phyloP scores from a whole-genome alignment of 1,140 invertebrate species.

The Fragariocoptes setiger region DNA sequence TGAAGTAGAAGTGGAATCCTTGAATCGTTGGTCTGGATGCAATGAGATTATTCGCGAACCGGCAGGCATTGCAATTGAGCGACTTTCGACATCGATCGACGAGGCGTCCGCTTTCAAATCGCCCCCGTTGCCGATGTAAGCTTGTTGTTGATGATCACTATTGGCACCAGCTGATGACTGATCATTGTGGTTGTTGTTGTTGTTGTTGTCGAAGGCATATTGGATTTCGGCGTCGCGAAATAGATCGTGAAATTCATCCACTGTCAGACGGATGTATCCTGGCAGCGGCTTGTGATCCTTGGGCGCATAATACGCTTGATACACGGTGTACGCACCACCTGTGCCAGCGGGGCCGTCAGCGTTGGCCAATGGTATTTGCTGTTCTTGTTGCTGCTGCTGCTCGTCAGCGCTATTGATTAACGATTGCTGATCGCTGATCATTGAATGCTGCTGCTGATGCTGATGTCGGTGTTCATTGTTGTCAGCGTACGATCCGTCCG shows the following conservation, averaged over 20 bases:
- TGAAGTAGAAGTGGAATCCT: no score
- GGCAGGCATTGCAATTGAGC: no score
- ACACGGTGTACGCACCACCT: slow-evolving; percentile 4
- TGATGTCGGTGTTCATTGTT: not conserved
- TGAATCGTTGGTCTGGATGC: no score
- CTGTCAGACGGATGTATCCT: slow-evolving; percentile 11
- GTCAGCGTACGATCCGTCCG: not conserved
- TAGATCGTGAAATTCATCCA: slow-evolving; percentile 11
- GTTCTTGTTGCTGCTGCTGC: not conserved
- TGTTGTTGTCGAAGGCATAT: not conserved
- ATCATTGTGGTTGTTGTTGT: no score
- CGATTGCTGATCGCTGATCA: not conserved
- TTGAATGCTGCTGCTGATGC: no score
- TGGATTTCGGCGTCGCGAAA: slow-evolving; percentile 11
- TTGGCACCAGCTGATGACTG: no score
- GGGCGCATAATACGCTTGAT: slow-evolving; percentile 12
- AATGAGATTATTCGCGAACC: no score
- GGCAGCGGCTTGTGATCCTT: slow-evolving; percentile 11
- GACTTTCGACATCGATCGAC: no score
- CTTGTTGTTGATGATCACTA: no score
- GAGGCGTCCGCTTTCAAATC: no score
- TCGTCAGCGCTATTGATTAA: not conserved
- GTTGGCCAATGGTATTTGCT: no score
- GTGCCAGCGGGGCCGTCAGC: not conserved
- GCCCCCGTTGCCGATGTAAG: no score